Evolutionary conservation across 1,140 invertebrate genomes (phyloP).

Genomic region (Pygmarrhopalites habei): DNA sequence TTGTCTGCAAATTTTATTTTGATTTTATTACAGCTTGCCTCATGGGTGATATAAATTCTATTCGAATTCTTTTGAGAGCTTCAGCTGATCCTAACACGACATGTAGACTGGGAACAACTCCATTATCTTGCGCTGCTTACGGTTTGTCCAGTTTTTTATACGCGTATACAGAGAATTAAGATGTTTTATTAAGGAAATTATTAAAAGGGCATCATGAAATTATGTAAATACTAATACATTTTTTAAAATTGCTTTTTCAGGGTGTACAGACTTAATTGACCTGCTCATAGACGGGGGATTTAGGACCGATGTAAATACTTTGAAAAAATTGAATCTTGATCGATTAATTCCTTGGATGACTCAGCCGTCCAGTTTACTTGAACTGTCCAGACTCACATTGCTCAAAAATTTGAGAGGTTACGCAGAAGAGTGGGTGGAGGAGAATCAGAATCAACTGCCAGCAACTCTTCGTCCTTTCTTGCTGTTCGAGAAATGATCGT

Average conservation of each 20-base stretch:
- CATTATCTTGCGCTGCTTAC: slow-evolving; percentile 11
- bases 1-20: too few species aligned
- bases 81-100: slow-evolving; percentile 31
- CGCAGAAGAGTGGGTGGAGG: slow-evolving; percentile 13
- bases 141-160: slow-evolving; percentile 15
- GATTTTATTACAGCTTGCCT: too few species aligned
- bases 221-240: too few species aligned
- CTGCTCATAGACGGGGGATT: slow-evolving; percentile 24
- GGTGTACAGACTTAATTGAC: slow-evolving; percentile 7
- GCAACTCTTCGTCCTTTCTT: slow-evolving; percentile 17
- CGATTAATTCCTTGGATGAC: slow-evolving; percentile 1
- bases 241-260: slow-evolving; percentile 17
- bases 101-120: slow-evolving; percentile 19
- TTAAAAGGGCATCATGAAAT: too few species aligned
- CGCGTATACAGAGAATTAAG: too few species aligned
- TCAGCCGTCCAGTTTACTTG: slow-evolving; percentile 9
- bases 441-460: slow-evolving; percentile 20
- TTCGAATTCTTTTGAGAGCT: slow-evolving; percentile 23
- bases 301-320: background rate
- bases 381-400: slow-evolving; percentile 13
- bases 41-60: slow-evolving; percentile 18
- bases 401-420: slow-evolving; percentile 7
- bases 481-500: slow-evolving; percentile 2
- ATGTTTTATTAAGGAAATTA: too few species aligned
- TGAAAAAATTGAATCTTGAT: slow-evolving; percentile 9